Base-by-base conservation (phyloP, 2,113 vertebrate species). In the Myotis yumanensis region DNA sequence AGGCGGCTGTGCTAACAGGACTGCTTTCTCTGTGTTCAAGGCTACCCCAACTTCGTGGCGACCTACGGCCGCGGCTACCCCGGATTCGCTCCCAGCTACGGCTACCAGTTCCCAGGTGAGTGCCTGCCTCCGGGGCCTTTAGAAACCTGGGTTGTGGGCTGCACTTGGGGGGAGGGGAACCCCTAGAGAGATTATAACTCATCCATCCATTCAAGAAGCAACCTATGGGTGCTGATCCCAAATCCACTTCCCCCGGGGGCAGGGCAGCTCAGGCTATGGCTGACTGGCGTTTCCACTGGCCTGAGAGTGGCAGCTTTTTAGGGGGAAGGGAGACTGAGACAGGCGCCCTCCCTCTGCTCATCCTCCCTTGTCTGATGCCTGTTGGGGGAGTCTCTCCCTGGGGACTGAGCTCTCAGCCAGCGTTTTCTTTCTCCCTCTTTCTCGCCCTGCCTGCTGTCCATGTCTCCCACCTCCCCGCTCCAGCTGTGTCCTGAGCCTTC, bases 21-120 rank as follows among this genome's bases (percentile, higher is more conserved):
- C 7, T 97, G 89, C 96, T 97, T 57, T 98, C 28, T 96, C 75
- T 98, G 35, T 98, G 72, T 96, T 97, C 96, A 98, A 99, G 99
- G 99, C 98, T 99, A 99, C 98, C 99, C 99, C 73, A 99, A 99
- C 98, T 99, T 99, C 95, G 99, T 99, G 97, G 99, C 99, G 59
- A 99, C 99, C 1, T 99, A 99, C 37, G 99, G 99, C 97, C 98
- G 99, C 80, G 99, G 99, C 98, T 99, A 99, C 97, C 99, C 99
- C 89, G 99, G 99, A 98, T 99, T 99, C 96, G 99, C 99, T 97
- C 99, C 99, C 62, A 99, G 99, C 98, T 99, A 99, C 98, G 99
- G 99, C 98, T 99, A 99, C 98, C 99, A 99, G 98, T 99, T 99
- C 98, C 99, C 99, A 98, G 99, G 99, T 99, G 98, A 89, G 99